These are phyloP conservation scores for Dolichomitus sp. DNA, from an alignment of 2,888 invertebrate genomes.

Conservation along the genomic window DNA sequence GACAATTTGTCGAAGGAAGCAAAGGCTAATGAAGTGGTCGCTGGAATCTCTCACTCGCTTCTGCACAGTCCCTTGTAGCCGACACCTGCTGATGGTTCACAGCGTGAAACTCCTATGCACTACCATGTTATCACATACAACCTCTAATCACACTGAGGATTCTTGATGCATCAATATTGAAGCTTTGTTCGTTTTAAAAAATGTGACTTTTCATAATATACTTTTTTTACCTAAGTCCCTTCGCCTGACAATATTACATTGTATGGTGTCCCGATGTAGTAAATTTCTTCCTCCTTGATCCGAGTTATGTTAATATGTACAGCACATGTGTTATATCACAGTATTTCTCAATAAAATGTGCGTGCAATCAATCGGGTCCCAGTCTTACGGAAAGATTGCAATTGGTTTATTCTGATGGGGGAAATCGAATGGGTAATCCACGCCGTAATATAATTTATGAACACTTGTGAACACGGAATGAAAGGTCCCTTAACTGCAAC, in stretches of 20 bases:
- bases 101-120: background rate
- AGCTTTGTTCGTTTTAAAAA: background rate
- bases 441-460: background rate
- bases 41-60: slow-evolving; percentile 31
- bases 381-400: background rate
- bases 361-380: background rate
- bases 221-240: background rate
- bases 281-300: background rate
- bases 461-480: background rate
- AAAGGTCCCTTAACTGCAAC: background rate
- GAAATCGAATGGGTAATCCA: background rate
- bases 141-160: background rate
- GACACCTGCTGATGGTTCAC: background rate
- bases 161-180: background rate
- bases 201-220: background rate
- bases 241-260: background rate
- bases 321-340: background rate
- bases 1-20: slow-evolving; percentile 72
- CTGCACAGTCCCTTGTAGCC: background rate
- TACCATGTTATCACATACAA: background rate
- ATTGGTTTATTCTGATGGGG: background rate
- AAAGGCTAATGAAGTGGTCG: slow-evolving; percentile 72
- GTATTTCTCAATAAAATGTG: background rate
- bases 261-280: background rate
- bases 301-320: background rate